Conservation (phyloP, 2,888 invertebrate genomes). For the Drosophila algonquin region DNA sequence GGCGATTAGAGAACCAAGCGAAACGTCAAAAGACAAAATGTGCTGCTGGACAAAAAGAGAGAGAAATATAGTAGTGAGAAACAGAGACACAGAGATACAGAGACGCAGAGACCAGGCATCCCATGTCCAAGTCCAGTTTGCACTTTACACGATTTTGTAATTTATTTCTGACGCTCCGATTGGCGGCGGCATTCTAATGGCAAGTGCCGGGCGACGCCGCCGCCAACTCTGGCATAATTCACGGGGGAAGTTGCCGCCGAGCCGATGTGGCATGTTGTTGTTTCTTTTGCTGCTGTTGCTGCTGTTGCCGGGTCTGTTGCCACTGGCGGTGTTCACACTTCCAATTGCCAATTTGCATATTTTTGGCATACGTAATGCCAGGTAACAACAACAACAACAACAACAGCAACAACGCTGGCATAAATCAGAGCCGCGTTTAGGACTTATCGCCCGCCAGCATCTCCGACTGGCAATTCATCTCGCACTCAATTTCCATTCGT, state of each 20-base stretch:
- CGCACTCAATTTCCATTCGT: constrained; percentile 58
- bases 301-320: constrained; percentile 39
- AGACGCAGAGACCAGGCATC: not conserved
- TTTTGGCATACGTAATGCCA: constrained; percentile 74
- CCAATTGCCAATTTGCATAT: constrained; percentile 75
- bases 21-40: constrained; percentile 67
- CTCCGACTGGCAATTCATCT: constrained; percentile 75
- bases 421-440: constrained; percentile 72
- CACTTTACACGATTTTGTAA: constrained; percentile 81
- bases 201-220: constrained; percentile 48
- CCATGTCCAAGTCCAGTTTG: constrained; percentile 64
- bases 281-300: constrained; percentile 20
- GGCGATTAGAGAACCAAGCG: constrained; percentile 71
- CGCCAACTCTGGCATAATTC: constrained; percentile 61
- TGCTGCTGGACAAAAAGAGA: constrained; percentile 2
- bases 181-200: constrained; percentile 70
- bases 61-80: constrained; percentile 3
- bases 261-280: constrained; percentile 25
- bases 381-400: constrained; percentile 47
- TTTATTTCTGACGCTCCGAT: constrained; percentile 79
- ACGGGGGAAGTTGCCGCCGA: constrained; percentile 36
- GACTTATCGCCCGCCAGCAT: constrained; percentile 71
- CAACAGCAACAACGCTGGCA: constrained; percentile 46
- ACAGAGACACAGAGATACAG: not conserved
- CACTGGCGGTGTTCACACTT: constrained; percentile 78